Evolutionary conservation across 2,888 invertebrate genomes (phyloP).

Genomic region (Asteroscopus sphinx): DNA sequence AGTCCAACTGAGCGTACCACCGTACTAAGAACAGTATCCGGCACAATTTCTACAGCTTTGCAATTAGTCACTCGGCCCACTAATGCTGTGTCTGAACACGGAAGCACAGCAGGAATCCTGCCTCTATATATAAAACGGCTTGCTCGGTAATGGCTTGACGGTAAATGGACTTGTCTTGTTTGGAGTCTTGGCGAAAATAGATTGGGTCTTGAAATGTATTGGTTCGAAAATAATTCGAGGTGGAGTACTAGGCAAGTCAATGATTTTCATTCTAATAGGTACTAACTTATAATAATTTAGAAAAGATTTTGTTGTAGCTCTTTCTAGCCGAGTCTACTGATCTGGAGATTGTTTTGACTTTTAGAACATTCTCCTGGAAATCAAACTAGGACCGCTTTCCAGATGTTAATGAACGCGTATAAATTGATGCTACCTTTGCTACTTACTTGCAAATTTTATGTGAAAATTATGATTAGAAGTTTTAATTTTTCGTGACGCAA

Average conservation of each 20-base stretch:
- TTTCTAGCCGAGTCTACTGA: no score
- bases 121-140: conserved; percentile 59
- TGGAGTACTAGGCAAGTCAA: not conserved
- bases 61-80: conserved; percentile 65
- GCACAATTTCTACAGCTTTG: conserved; percentile 62
- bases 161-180: conserved; percentile 49
- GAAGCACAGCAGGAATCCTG: conserved; percentile 56
- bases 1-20: conserved; percentile 34
- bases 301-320: no score
- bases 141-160: conserved; percentile 46
- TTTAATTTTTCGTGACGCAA: not conserved
- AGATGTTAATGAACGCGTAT: conserved; percentile 37
- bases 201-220: conserved; percentile 17
- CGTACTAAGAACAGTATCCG: conserved; percentile 67
- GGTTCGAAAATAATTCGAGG: conserved; percentile 1
- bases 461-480: conserved; percentile 13
- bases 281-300: no score
- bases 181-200: conserved; percentile 45
- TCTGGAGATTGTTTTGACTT: conserved; percentile 8
- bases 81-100: conserved; percentile 56
- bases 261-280: no score
- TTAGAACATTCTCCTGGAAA: conserved; percentile 27
- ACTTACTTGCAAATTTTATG: conserved; percentile 12
- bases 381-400: conserved; percentile 14
- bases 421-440: conserved; percentile 19